Evolutionary conservation across 1,140 invertebrate species (phyloP).

Genomic region (Achroia grisella): DNA sequence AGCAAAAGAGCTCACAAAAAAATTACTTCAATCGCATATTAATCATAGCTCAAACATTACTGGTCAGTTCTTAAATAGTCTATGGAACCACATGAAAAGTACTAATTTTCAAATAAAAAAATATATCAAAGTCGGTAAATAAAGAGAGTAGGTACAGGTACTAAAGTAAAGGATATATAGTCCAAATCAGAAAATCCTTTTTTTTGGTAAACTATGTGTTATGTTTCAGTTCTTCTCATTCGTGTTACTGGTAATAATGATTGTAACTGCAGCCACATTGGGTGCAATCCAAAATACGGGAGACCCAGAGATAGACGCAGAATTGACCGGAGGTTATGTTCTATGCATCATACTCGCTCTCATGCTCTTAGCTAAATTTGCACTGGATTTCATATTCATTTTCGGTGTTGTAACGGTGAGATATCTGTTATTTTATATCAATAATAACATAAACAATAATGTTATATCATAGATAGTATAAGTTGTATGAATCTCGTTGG

Average conservation of each 20-base stretch:
- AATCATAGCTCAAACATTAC: no score
- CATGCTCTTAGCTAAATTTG: slow-evolving; percentile 9
- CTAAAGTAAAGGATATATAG: no score
- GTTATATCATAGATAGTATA: background rate
- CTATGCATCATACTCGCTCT: slow-evolving; percentile 11
- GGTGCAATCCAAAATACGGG: slow-evolving; percentile 6
- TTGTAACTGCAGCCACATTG: slow-evolving; percentile 31
- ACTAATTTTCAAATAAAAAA: no score
- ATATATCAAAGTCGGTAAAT: no score
- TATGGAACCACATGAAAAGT: no score
- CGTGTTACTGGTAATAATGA: slow-evolving; percentile 33
- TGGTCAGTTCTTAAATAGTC: no score
- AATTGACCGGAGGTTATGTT: slow-evolving; percentile 8
- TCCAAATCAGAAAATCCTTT: no score
- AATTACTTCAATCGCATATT: no score
- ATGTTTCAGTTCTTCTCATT: slow-evolving; percentile 41
- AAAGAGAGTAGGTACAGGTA: no score
- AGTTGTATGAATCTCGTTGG: no score
- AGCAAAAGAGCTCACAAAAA: no score
- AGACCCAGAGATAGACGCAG: slow-evolving; percentile 3
- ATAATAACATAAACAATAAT: background rate
- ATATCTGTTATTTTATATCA: background rate
- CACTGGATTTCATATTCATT: slow-evolving; percentile 6
- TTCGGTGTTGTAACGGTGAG: slow-evolving; percentile 2
- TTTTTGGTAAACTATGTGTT: no score